phyloP scores from a whole-genome alignment of 2,797 vertebrate genomes.

The Parauchenoglanis ngamensis region DNA sequence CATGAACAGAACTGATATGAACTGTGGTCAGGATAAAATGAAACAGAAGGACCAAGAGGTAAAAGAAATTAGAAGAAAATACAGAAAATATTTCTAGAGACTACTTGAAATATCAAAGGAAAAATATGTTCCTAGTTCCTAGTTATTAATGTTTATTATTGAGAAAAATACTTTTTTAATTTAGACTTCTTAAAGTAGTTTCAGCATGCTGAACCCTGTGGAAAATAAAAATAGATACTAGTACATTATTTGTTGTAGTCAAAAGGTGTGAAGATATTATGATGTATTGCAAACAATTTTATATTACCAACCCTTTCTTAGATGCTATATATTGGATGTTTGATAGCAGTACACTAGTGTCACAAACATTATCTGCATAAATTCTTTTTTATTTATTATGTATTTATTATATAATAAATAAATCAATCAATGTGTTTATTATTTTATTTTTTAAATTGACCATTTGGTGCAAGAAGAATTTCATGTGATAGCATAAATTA shows the following conservation, averaged over 20 bases:
- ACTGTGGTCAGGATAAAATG: constrained; percentile 80
- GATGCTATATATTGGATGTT: background rate
- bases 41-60: constrained; percentile 84
- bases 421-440: too few relatives aligned
- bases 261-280: background rate
- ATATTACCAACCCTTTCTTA: background rate
- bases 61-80: constrained; percentile 24
- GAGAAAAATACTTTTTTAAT: background rate
- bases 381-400: background rate
- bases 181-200: background rate
- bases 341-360: background rate
- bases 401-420: too few relatives aligned
- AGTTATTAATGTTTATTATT: background rate
- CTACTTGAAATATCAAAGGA: background rate
- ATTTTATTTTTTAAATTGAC: background rate
- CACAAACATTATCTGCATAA: background rate
- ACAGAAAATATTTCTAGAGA: background rate
- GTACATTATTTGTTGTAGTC: background rate
- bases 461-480: background rate
- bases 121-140: background rate
- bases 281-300: background rate
- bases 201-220: background rate
- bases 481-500: background rate
- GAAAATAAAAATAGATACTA: background rate
- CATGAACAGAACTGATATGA: constrained; percentile 78